Evolutionary conservation across 1,140 invertebrate genomes (phyloP), one percentile per base, ranked within the genome.

Genomic region (Caenorhabditis remanei): DNA sequence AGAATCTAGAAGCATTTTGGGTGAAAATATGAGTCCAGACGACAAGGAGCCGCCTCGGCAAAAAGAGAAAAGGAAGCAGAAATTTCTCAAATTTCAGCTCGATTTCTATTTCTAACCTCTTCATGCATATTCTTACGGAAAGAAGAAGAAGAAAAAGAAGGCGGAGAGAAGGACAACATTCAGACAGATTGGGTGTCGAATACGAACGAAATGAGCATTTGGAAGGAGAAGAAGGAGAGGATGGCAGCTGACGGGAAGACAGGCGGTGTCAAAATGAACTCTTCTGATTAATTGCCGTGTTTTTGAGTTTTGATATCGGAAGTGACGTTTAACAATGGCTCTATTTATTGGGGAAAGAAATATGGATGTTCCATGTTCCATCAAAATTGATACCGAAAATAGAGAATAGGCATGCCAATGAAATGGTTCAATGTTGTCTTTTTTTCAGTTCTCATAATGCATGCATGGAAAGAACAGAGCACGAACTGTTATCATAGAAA

Each of bases 21-120:
- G 11, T 50, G 71, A 53, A 79, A 79, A 79, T 79, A 79, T 79
- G 71, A 79, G 65, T 71, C 71, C n/a, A 79, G n/a, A 50, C 13
- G 71, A 71, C 4, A 71, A 46, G 65, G 61, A 65, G 16, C 21
- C 61, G 61, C 32, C 43, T 71, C 16, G 65, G 65, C 21, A 46
- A 14, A 67, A 67, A 67, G 40, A 40, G 11, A 41, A 41, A 40
- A 5, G 63, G 63, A 79, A 79, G 21, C 13, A 48, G 71, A 79
- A 79, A 79, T 79, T 79, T 79, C 71, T 79, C 71, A 79, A 79
- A 79, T 79, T 79, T 79, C 71, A 79, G 71, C 71, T 79, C 43
- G 71, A 79, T 79, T 79, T 79, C 71, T 79, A 79, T 79, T 79
- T 79, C 71, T 79, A 79, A 79, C 46, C 71, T 50, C 71, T 63